phyloP scores from a whole-genome alignment of 2,113 vertebrate species.

The Perca schrenkii region DNA sequence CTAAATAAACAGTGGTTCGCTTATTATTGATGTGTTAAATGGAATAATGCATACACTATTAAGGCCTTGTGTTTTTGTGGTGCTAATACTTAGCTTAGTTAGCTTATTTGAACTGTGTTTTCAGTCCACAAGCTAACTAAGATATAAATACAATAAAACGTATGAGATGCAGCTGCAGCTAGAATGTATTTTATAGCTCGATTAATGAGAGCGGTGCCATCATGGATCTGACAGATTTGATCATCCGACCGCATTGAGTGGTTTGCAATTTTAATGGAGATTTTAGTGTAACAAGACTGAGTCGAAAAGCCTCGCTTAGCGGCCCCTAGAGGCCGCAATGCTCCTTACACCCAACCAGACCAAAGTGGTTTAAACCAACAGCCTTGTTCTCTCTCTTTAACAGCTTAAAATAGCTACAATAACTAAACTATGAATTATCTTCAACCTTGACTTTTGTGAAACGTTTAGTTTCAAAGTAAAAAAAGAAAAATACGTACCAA shows the following conservation, averaged over 20 bases:
- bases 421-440: conserved; percentile 3
- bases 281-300: conserved; percentile 31
- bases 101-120: conserved; percentile 31
- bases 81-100: background rate
- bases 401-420: background rate
- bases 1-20: conserved; percentile 4
- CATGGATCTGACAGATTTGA: conserved; percentile 45
- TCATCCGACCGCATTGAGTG: conserved; percentile 57
- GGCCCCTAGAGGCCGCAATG: conserved; percentile 6
- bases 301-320: conserved; percentile 46
- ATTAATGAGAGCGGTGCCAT: conserved; percentile 36
- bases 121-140: conserved; percentile 38
- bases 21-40: conserved; percentile 16
- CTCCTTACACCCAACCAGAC: conserved; percentile 10
- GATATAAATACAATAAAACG: conserved; percentile 50
- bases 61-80: conserved; percentile 2
- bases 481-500: background rate
- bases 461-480: background rate
- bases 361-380: conserved; percentile 1
- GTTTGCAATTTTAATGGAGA: conserved; percentile 72
- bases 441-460: background rate
- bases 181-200: conserved; percentile 40
- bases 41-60: conserved; percentile 3
- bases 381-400: background rate
- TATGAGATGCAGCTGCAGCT: conserved; percentile 35